phyloP scores from a whole-genome alignment of 2,888 invertebrate species.

The Zaprionus obscuricornis region DNA sequence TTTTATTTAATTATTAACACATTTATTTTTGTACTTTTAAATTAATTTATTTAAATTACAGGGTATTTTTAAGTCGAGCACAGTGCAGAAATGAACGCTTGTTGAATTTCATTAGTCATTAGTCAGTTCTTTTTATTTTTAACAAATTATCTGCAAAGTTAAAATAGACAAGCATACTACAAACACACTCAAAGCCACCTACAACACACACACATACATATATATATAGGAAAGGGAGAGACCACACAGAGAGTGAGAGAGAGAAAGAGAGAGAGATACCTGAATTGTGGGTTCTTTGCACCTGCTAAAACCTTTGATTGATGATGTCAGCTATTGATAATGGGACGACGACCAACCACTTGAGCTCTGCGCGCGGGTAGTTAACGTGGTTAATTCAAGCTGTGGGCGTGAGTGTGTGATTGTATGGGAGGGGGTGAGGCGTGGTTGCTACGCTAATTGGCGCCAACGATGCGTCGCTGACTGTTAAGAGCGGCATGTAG shows the following conservation, averaged over 20 bases:
- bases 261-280: too few relatives aligned
- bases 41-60: too few relatives aligned
- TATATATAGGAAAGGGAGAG: too few relatives aligned
- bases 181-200: conserved; percentile 2
- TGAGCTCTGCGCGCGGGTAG: conserved; percentile 4
- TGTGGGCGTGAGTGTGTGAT: neutral
- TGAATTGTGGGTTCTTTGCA: conserved; percentile 56
- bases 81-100: too few relatives aligned
- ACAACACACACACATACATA: neutral
- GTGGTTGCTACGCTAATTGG: conserved; percentile 55
- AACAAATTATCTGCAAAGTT: conserved; percentile 57
- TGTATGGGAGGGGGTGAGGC: neutral
- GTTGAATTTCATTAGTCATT: conserved; percentile 62
- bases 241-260: conserved; percentile 1
- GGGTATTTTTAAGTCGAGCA: too few relatives aligned
- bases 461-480: conserved; percentile 37
- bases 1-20: too few relatives aligned
- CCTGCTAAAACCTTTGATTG: conserved; percentile 72
- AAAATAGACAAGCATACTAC: conserved; percentile 27
- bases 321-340: conserved; percentile 71
- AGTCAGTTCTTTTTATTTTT: conserved; percentile 31
- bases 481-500: too few relatives aligned
- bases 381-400: too few relatives aligned
- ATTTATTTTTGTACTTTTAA: too few relatives aligned
- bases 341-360: conserved; percentile 38